Percentiles rank a stretch among this genome's conserved stretches.
These are phyloP conservation scores for Potamilus streckersoni DNA, from an alignment of 1,140 invertebrate species.

Conservation along the genomic window DNA sequence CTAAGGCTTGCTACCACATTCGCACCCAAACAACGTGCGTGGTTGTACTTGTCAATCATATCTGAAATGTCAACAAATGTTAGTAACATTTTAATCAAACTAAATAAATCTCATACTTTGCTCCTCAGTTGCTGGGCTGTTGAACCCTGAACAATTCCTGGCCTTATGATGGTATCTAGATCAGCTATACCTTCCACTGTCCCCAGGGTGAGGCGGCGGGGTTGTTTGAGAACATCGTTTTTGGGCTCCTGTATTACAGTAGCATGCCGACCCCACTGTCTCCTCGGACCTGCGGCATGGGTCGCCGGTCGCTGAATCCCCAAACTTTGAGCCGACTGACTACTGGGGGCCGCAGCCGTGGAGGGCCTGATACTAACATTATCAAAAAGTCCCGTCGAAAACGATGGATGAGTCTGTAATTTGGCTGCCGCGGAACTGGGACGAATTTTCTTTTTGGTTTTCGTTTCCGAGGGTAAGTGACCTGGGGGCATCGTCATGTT, in stretches of 20 bases:
- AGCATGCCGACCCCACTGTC: conserved; percentile 28
- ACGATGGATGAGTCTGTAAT: conserved; percentile 58
- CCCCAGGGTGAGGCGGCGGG: conserved; percentile 44
- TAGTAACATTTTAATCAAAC: too few relatives aligned
- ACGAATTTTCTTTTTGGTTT: conserved; percentile 40
- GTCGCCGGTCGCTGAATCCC: conserved; percentile 40
- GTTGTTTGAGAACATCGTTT: conserved; percentile 36
- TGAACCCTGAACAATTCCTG: conserved; percentile 31
- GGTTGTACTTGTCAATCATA: too few relatives aligned
- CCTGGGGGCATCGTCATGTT: conserved; percentile 16
- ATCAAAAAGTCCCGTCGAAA: conserved; percentile 48
- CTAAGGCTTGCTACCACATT: too few relatives aligned
- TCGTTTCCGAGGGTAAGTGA: conserved; percentile 18
- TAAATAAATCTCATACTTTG: conserved; percentile 33
- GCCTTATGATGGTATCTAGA: conserved; percentile 35
- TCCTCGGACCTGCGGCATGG: conserved; percentile 40
- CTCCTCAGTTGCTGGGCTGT: conserved; percentile 40
- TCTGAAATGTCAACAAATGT: too few relatives aligned
- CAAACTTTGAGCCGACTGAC: conserved; percentile 11
- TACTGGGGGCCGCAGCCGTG: conserved; percentile 34
- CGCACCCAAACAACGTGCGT: too few relatives aligned
- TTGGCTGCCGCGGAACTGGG: conserved; percentile 60
- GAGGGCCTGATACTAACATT: conserved; percentile 48
- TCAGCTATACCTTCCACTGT: conserved; percentile 49
- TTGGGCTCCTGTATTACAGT: conserved; percentile 23